Evolutionary conservation across 2,888 invertebrate genomes (phyloP), one percentile per base, ranked within the genome.

Genomic region (Agrochola lota): DNA sequence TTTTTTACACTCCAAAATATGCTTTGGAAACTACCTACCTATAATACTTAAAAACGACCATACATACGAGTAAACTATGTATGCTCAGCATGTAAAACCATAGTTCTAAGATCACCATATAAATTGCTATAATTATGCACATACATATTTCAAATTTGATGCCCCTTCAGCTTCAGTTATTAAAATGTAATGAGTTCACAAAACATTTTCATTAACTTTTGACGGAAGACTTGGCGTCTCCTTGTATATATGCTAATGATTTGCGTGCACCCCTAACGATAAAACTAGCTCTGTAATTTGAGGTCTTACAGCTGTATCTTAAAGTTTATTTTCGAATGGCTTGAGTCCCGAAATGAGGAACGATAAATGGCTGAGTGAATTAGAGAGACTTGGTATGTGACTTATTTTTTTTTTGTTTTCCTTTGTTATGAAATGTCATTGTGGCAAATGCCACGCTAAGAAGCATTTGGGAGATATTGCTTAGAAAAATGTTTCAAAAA

Each of bases 191-290:
- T 90, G 89, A 90, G 88, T 84, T 89, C 84, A 77, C 88, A 86
- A 91, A 91, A 91, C 90, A 89, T 88, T 91, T 93, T 93, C 92
- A 94, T 93, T 93, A 94, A 89, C 87, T 87, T 85, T 86, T 75
- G 84, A 89, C 73, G 85, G 85, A 90, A 90, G 89, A 90, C 88
- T 92, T 91, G 88, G 83, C 88, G 89, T 87, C 88, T 88, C 88
- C 94, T 92, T 93, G 94, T 94, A 93, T 94, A 94, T 94, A 94
- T 94, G 94, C 93, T 93, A 94, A 94, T 94, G 89, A 85, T 90
- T 90, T 88, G 88, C 90, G 85, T 90, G 91, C 89, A 90, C 85
- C 87, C 84, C 64, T 80, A 85, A 81, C 80, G 67, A 70, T 40
- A 49, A 55, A 43, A 57, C 64, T 59, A 59, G 57, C 63, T 70